phyloP scores from a whole-genome alignment of 53 echinoderm and acorn worm species.

The Astropecten irregularis region DNA sequence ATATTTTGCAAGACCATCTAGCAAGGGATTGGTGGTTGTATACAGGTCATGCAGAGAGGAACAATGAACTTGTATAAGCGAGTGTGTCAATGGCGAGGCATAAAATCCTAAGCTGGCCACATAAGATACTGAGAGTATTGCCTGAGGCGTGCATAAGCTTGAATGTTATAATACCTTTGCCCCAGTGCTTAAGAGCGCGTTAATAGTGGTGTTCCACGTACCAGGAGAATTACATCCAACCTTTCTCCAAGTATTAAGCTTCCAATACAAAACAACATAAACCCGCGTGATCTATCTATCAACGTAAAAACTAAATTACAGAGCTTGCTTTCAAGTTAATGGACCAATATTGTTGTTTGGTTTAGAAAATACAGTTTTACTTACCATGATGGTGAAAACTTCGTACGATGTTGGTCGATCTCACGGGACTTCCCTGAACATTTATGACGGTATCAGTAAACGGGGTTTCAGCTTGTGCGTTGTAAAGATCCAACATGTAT shows the following conservation, averaged over 20 bases:
- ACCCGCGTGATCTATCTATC: constrained; percentile 35
- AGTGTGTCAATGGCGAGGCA: constrained; percentile 18
- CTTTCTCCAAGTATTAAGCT: neutral
- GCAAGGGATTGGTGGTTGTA: constrained; percentile 47
- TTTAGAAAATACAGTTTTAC: neutral
- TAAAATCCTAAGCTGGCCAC: neutral
- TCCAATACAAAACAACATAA: constrained; percentile 41
- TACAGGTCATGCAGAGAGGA: neutral
- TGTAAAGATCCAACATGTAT: constrained; percentile 97
- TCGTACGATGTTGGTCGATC: constrained; percentile 83
- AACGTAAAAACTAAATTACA: neutral
- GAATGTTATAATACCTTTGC: constrained; percentile 20
- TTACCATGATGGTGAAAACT: constrained; percentile 81
- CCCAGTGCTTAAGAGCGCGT: constrained; percentile 9
- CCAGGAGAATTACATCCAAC: neutral
- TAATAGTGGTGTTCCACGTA: constrained; percentile 26
- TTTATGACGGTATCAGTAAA: constrained; percentile 69
- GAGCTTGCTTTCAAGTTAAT: constrained; percentile 1
- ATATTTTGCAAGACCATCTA: constrained; percentile 26
- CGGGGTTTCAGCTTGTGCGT: constrained; percentile 62
- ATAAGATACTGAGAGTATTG: neutral
- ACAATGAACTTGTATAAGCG: constrained; percentile 58
- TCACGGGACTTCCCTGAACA: constrained; percentile 63
- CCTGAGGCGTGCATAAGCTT: constrained; percentile 25
- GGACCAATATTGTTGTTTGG: constrained; percentile 51